Evolutionary conservation across 2,888 invertebrate species (phyloP), one percentile per base, ranked within the genome.

Genomic region (Leptopilina myrica): DNA sequence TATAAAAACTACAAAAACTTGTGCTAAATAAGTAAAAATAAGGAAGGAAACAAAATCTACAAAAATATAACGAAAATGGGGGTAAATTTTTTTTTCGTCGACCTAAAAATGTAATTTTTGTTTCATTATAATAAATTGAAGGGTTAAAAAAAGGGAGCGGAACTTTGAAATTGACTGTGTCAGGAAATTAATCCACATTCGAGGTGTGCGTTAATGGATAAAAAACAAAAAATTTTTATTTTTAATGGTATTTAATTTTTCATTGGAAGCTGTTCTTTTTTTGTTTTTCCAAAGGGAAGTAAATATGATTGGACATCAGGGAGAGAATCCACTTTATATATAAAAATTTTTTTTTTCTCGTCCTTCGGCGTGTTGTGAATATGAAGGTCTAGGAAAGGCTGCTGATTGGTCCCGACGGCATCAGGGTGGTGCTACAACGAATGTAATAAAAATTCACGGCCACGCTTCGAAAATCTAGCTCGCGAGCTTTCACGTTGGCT

Each of bases 381-480:
- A 40, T 73, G 56, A 59, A 56, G 56, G 73, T 77, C 75, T 79
- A 83, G 79, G 81, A 87, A 85, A 86, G 87, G 85, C 87, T 84
- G 87, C 86, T 88, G 89, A 90, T 91, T 91, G 91, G 91, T 91
- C 91, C 91, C 91, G 89, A 88, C 87, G 88, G 88, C 88, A 88
- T 90, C 84, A 89, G 87, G 88, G 87, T 88, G 89, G 85, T 87
- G 46, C 46, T 46, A 33, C 43, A 8, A 8, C 84, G 82, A 81
- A 80, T 80, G 82, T 81, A 82, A 85, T 85, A 83, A 81, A 85
- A 80, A 83, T 81, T 80, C 81, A 77, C 78, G 79, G 79, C 79
- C 78, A 67, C 81, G 80, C 76, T 82, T 79, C 80, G 78, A 77
- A 81, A 78, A 78, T 79, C 76, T 76, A 14, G 26, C 62, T 64